Conservation (phyloP, 2,888 invertebrate genomes). For the Nycteola revayana region DNA sequence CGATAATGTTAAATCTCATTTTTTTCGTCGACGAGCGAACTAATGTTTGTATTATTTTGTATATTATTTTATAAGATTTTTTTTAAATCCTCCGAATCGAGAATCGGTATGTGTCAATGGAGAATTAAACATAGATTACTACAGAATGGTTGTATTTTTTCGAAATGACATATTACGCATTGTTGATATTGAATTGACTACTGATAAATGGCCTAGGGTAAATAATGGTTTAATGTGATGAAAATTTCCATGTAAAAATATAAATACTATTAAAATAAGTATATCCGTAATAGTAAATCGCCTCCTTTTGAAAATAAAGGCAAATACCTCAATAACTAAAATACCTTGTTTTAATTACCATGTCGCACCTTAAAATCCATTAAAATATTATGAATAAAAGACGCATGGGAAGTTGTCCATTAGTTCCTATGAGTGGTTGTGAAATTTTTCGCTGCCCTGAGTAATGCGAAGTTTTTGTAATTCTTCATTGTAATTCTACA, state of each 20-base stretch:
- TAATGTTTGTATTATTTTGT: slow-evolving; percentile 81
- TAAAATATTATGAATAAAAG: too few species aligned
- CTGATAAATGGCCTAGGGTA: slow-evolving; percentile 76
- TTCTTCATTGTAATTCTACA: too few species aligned
- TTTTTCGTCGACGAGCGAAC: slow-evolving; percentile 58
- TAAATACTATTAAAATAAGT: slow-evolving; percentile 78
- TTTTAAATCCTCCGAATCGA: slow-evolving; percentile 58
- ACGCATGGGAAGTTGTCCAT: too few species aligned
- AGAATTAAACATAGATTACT: slow-evolving; percentile 63
- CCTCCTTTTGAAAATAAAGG: slow-evolving; percentile 79
- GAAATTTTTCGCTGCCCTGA: too few species aligned
- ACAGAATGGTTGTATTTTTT: slow-evolving; percentile 79
- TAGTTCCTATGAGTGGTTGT: too few species aligned
- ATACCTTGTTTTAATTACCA: slow-evolving; percentile 62
- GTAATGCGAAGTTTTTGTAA: too few species aligned
- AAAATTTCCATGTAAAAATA: slow-evolving; percentile 81
- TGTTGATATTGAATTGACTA: slow-evolving; percentile 74
- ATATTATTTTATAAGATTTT: slow-evolving; percentile 79
- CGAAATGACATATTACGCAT: slow-evolving; percentile 68
- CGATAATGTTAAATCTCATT: slow-evolving; percentile 71
- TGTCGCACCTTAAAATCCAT: slow-evolving; percentile 23
- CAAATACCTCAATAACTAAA: slow-evolving; percentile 77
- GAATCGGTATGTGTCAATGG: slow-evolving; percentile 54
- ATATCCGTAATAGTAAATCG: slow-evolving; percentile 78
- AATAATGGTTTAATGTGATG: slow-evolving; percentile 76